phyloP scores from a whole-genome alignment of 2,797 vertebrate species.

The Poeciliopsis paucimaculata region DNA sequence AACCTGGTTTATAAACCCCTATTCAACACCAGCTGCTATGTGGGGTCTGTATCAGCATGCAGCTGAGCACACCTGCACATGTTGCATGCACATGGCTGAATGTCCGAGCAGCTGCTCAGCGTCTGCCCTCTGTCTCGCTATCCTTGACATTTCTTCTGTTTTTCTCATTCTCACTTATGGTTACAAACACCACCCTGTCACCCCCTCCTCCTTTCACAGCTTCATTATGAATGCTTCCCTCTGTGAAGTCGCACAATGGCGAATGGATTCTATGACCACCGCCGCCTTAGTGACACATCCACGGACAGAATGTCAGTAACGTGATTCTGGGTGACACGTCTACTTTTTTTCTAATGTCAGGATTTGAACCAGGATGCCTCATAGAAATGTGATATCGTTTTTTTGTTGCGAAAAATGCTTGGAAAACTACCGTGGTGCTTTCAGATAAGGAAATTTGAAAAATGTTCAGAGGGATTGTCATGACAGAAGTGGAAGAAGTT shows the following conservation, averaged over 20 bases:
- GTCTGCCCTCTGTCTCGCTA: slow-evolving; percentile 30
- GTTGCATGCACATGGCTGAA: slow-evolving; percentile 34
- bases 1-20: slow-evolving; percentile 2
- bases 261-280: slow-evolving; percentile 64
- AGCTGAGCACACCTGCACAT: slow-evolving; percentile 50
- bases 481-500: slow-evolving; percentile 4
- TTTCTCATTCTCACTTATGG: slow-evolving; percentile 29
- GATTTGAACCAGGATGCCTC: slow-evolving; percentile 9
- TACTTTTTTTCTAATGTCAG: slow-evolving; percentile 25
- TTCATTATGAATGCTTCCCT: slow-evolving; percentile 54
- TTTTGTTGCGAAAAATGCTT: background rate
- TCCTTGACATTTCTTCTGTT: slow-evolving; percentile 23
- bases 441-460: background rate
- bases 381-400: slow-evolving; percentile 50
- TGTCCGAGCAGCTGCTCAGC: slow-evolving; percentile 44
- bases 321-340: slow-evolving; percentile 35
- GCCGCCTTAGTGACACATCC: slow-evolving; percentile 71
- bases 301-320: slow-evolving; percentile 29
- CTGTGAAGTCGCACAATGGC: slow-evolving; percentile 67
- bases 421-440: slow-evolving; percentile 24
- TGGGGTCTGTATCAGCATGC: slow-evolving; percentile 10
- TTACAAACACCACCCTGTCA: slow-evolving; percentile 41
- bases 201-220: slow-evolving; percentile 48
- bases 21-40: slow-evolving; percentile 28
- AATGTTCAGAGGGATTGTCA: background rate